Evolutionary conservation across 2,888 invertebrate genomes (phyloP).

Genomic region (Tipula confusa): DNA sequence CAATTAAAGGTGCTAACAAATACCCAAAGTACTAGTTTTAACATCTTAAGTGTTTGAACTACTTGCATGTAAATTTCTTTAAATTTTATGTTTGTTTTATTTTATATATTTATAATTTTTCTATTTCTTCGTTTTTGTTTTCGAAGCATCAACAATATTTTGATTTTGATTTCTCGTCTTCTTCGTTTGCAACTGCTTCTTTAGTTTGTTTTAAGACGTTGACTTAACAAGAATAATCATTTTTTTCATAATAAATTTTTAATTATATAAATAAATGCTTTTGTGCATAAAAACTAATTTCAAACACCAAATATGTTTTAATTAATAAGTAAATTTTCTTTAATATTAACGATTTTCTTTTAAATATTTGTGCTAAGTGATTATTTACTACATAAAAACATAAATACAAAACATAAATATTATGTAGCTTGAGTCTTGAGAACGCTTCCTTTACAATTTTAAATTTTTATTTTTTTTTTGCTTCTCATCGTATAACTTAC

Average conservation of each 20-base stretch:
- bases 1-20: not conserved
- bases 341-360: not conserved
- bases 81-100: not conserved
- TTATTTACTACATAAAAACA: not conserved
- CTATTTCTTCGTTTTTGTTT: constrained; percentile 12
- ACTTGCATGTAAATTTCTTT: not conserved
- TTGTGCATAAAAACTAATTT: not conserved
- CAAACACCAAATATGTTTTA: not conserved
- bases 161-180: not conserved
- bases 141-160: not conserved
- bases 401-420: not conserved
- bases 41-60: not conserved
- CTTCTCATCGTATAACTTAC: not conserved
- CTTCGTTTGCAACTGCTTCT: not conserved
- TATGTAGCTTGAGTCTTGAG: not conserved
- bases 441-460: constrained; percentile 7
- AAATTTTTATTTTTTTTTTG: no score
- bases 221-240: constrained; percentile 25
- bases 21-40: not conserved
- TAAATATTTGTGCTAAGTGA: not conserved
- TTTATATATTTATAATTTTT: not conserved
- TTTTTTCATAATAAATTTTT: not conserved
- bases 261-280: not conserved
- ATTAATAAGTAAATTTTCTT: not conserved
- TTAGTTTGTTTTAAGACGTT: constrained; percentile 20